Evolutionary conservation across 2,888 invertebrate genomes (phyloP), one percentile per base, ranked within the genome.

Genomic region (Julus scandinavius): DNA sequence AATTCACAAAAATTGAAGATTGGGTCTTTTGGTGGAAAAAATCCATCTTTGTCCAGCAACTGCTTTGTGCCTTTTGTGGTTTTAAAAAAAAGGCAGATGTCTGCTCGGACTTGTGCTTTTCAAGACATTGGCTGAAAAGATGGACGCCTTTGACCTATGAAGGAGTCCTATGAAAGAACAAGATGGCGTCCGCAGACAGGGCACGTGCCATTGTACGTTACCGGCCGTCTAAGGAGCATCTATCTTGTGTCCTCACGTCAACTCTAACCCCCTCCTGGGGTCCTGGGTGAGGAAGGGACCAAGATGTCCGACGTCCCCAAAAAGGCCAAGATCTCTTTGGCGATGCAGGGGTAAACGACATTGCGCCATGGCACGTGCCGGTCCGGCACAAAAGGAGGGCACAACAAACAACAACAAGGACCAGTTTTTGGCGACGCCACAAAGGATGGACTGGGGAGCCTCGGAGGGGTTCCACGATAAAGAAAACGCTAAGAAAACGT

Each of bases 351-450:
- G 41, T 58, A 58, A 58, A 58, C 58, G 58, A 58, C 58, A 15
- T 17, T 58, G 58, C 17, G 58, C 58, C 17, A 58, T 58, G 58
- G 58, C 58, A 58, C 58, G 58, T 58, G 58, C 58, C 58, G 17
- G 58, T 58, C 58, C 17, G 15, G 58, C n/a, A 58, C 58, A 58
- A 58, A 58, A 45, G 58, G 58, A 58, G 58, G 58, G 58, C 58
- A 58, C 58, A 58, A 58, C 58, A 58, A 58, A 58, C 58, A 58
- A 58, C 58, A 58, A 58, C 58, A 58, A 58, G 58, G 58, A 58
- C 58, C 58, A 58, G 58, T 58, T 58, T 58, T 58, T 58, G 58
- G 58, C 17, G 17, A 15, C 5, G 58, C 4, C 58, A 58, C 58
- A 58, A 58, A 58, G 17, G 58, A 15, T 5, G 58, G 58, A 58